phyloP scores from a whole-genome alignment of 2,888 invertebrate genomes.

The Caenorhabditis sp. region DNA sequence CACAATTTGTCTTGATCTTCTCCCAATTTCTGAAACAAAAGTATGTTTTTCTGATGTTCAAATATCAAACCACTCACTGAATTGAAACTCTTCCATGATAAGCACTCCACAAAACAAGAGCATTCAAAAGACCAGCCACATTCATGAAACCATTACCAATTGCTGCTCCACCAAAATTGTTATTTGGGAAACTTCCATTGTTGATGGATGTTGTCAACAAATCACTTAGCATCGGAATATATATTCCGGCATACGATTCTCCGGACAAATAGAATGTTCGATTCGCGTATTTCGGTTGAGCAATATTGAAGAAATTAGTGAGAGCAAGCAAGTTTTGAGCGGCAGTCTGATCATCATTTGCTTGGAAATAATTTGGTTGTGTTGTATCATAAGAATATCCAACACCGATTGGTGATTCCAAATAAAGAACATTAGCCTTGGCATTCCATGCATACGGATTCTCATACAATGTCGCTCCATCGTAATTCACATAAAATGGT shows the following conservation, averaged over 20 bases:
- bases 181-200: conserved; percentile 47
- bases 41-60: too few relatives aligned
- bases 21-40: conserved; percentile 56
- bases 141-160: conserved; percentile 70
- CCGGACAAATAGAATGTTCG: conserved; percentile 74
- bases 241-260: conserved; percentile 73
- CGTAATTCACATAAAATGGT: conserved; percentile 71
- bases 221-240: conserved; percentile 72
- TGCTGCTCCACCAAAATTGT: conserved; percentile 64
- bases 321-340: conserved; percentile 73
- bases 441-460: conserved; percentile 71
- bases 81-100: conserved; percentile 65
- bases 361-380: conserved; percentile 33
- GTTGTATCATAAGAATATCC: conserved; percentile 68
- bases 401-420: conserved; percentile 73
- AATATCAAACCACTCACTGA: conserved; percentile 41
- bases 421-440: conserved; percentile 73
- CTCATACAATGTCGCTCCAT: conserved; percentile 63
- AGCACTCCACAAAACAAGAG: conserved; percentile 61
- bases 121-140: conserved; percentile 56
- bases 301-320: conserved; percentile 72
- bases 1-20: conserved; percentile 39
- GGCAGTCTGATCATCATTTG: conserved; percentile 59
- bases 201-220: conserved; percentile 66
- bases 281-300: conserved; percentile 71